Evolutionary conservation across 2,888 invertebrate genomes (phyloP).

Genomic region (Pemphredon lugubris): DNA sequence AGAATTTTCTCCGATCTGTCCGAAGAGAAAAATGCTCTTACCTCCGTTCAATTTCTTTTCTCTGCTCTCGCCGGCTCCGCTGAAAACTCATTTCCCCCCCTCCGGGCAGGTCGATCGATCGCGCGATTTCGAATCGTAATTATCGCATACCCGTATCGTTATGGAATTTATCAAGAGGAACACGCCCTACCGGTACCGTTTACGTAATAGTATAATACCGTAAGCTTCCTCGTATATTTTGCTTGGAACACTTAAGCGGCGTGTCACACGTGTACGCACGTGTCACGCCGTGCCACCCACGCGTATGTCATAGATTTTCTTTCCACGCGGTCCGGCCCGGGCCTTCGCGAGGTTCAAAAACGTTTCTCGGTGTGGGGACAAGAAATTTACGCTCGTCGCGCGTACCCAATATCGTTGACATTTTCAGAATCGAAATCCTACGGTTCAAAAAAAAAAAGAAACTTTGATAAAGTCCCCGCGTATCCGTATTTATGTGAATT

Average conservation of each 20-base stretch:
- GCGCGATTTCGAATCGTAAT: conserved; percentile 60
- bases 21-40: conserved; percentile 4
- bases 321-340: conserved; percentile 1
- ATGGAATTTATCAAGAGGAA: conserved; percentile 73
- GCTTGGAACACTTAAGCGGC: conserved; percentile 22
- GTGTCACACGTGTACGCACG: conserved; percentile 37
- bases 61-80: conserved; percentile 4
- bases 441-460: conserved; percentile 6
- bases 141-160: conserved; percentile 70
- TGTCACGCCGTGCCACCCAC: conserved; percentile 36
- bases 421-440: background rate
- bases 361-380: background rate
- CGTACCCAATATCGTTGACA: background rate
- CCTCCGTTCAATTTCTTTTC: conserved; percentile 7
- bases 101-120: conserved; percentile 31
- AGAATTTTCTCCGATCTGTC: conserved; percentile 12
- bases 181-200: conserved; percentile 64
- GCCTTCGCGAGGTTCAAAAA: background rate
- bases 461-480: no score
- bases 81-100: conserved; percentile 34
- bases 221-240: conserved; percentile 47
- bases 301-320: conserved; percentile 31
- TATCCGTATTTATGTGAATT: no score
- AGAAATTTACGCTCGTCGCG: background rate
- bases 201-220: conserved; percentile 65